Evolutionary conservation across 2,113 vertebrate genomes (phyloP).

Genomic region (Jaculus jaculus): DNA sequence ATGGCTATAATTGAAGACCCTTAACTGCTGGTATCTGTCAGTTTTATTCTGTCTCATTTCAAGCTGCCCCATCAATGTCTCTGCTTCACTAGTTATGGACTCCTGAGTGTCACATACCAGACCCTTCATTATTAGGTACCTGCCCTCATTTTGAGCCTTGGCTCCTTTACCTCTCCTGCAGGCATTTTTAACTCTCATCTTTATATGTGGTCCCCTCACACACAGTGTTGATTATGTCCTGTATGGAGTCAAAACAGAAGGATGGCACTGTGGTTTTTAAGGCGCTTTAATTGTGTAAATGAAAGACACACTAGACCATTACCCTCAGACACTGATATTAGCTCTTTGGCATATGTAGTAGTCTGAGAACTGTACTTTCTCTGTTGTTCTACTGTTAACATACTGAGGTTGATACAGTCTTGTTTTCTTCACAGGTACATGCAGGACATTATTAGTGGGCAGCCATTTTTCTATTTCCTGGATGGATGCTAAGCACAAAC

Average conservation of each 20-base stretch:
- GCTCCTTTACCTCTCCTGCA: not conserved
- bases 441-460: not conserved
- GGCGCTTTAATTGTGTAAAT: not conserved
- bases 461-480: not conserved
- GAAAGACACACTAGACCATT: not conserved
- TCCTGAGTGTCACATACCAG: not conserved
- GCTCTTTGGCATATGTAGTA: not conserved
- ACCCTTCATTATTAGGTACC: not conserved
- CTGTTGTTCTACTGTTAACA: not conserved
- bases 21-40: not conserved
- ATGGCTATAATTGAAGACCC: not conserved
- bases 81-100: not conserved
- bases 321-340: not conserved
- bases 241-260: not conserved
- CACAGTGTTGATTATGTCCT: not conserved
- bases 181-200: not conserved
- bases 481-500: not conserved
- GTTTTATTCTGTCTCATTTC: not conserved
- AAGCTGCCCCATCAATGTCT: not conserved
- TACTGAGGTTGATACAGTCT: not conserved
- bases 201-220: not conserved
- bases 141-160: not conserved
- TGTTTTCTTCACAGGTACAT: not conserved
- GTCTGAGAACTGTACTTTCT: not conserved
- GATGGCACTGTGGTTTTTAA: not conserved